Evolutionary conservation across 2,113 vertebrate species (phyloP), one percentile per base, ranked within the genome.

Genomic region (Vicugna pacos): DNA sequence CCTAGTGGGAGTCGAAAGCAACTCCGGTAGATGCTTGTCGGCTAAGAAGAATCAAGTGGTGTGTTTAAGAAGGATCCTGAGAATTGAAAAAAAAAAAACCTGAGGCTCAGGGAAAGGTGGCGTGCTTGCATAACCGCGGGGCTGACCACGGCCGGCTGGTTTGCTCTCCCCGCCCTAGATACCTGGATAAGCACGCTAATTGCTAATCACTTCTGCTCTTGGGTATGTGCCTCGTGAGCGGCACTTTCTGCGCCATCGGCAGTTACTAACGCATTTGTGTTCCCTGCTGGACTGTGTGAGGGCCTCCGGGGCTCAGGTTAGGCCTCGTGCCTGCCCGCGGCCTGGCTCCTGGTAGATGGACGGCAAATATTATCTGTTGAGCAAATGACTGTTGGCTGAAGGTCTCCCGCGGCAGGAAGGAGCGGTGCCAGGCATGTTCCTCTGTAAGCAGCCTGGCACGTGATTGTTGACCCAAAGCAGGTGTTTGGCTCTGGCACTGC

Each of bases 11-110:
- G 30, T 13, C 4, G 9, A 38, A 2, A 1, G 72, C 8, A 10
- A 30, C 20, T 19, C 64, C 22, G 0, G 81, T 0, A 15, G 72
- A 11, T 6, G 8, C 26, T 38, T 0, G 8, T 70, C 0, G 0
- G 2, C 4, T 26, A 60, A 42, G 38, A 42, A 42, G 38, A 42
- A 42, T 42, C 38, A 42, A 42, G 10, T 17, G 10, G 2, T 6
- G 22, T 16, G 38, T 64, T 24, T 24, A 22, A 4, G 72, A n/a
- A 35, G 28, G 67, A 22, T 16, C 26, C 77, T 5, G n/a, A 85
- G 83, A 42, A 42, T 42, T 42, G 38, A 42, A 42, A 42, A 42
- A 42, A 38, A 38, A 42, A 42, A 16, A 54, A 54, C 9, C 58
- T 60, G 58, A 60, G 87, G 32, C 73, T 70, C 32, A 8, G 2